Conservation (phyloP, 2,113 vertebrate species). For the Bujurquina vittata region DNA sequence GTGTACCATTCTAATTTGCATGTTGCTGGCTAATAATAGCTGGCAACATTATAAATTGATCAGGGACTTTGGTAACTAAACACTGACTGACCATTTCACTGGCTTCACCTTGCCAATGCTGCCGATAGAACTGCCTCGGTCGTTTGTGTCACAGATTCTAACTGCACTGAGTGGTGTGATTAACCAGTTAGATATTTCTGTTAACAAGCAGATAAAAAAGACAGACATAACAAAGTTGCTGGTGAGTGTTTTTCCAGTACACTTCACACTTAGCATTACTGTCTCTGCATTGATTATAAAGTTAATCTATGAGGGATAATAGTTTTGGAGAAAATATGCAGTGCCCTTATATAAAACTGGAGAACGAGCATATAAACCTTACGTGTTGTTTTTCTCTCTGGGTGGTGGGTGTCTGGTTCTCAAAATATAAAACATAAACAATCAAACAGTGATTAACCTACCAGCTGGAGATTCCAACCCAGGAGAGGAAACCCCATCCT, state of each 20-base stretch:
- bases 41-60: no score
- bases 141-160: no score
- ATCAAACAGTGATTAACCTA: slow-evolving; percentile 19
- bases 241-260: neutral
- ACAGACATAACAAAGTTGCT: neutral
- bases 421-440: neutral
- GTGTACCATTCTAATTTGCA: no score
- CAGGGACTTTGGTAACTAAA: no score
- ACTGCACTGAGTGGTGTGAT: no score
- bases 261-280: neutral
- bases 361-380: neutral
- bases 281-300: neutral
- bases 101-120: no score
- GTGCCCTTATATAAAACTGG: neutral
- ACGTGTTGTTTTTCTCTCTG: neutral
- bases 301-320: neutral
- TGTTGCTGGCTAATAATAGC: no score
- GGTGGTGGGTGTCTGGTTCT: neutral
- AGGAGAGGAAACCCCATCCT: rapidly evolving
- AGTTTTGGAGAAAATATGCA: neutral
- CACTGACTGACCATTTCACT: no score
- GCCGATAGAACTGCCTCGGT: no score
- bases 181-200: no score
- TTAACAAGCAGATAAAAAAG: neutral
- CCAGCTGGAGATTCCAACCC: slow-evolving; percentile 51